phyloP scores from a whole-genome alignment of 2,888 invertebrate genomes.

The Adelognathus sp. region DNA sequence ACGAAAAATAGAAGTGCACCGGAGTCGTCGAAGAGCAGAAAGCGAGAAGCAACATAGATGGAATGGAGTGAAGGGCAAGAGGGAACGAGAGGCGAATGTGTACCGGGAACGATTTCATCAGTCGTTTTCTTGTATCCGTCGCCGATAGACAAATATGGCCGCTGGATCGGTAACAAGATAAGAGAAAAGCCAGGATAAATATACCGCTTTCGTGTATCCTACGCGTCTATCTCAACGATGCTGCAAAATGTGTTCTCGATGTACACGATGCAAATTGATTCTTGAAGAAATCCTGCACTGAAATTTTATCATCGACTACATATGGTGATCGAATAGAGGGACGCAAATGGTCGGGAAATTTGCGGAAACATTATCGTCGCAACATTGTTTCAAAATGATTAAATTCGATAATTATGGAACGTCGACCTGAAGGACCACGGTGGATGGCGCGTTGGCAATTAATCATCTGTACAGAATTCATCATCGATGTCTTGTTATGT shows the following conservation, averaged over 20 bases:
- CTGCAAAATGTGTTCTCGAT: background rate
- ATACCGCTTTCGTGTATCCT: background rate
- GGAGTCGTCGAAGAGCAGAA: constrained; percentile 27
- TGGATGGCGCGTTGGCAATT: no score
- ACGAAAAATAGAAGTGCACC: constrained; percentile 25
- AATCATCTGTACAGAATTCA: no score
- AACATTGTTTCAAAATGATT: no score
- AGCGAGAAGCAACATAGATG: background rate
- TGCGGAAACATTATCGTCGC: no score
- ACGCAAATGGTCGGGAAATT: no score
- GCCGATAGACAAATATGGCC: constrained; percentile 33
- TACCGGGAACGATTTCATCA: constrained; percentile 27
- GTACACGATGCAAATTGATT: background rate
- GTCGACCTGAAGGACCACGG: no score
- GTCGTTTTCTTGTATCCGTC: constrained; percentile 33
- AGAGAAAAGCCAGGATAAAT: background rate
- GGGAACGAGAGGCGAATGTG: constrained; percentile 1
- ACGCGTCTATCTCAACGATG: background rate
- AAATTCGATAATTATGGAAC: no score
- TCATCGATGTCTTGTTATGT: no score
- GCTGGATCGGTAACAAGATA: constrained; percentile 21
- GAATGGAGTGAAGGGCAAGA: background rate
- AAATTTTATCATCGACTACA: background rate
- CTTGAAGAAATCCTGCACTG: background rate
- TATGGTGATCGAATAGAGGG: background rate